phyloP scores from a whole-genome alignment of 2,888 invertebrate species.

The Agriopis leucophaearia region DNA sequence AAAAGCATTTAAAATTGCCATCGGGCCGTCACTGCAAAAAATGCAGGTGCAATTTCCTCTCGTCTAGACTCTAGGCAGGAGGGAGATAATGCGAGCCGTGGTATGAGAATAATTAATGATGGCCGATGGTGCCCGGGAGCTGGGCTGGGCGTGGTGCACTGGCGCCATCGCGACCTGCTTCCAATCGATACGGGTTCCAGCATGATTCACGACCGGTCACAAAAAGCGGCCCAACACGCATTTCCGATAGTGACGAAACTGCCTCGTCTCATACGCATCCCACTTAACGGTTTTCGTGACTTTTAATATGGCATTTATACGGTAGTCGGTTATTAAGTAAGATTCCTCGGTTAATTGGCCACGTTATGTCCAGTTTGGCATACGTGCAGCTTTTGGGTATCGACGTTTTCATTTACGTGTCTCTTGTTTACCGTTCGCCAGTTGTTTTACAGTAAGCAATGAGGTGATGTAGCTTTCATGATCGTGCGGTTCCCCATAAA shows the following conservation, averaged over 20 bases:
- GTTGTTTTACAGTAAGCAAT: conserved; percentile 61
- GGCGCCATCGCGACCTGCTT: conserved; percentile 74
- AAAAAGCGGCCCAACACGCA: conserved; percentile 69
- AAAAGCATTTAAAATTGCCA: conserved; percentile 31
- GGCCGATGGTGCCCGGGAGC: conserved; percentile 68
- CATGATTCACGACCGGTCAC: conserved; percentile 71
- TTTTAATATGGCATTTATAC: conserved; percentile 79
- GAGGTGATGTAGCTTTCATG: conserved; percentile 59
- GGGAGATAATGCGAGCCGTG: conserved; percentile 67
- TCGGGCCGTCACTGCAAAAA: conserved; percentile 42
- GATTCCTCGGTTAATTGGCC: conserved; percentile 76
- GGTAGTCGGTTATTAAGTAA: conserved; percentile 80
- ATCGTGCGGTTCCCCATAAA: conserved; percentile 50
- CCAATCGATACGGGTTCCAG: conserved; percentile 49
- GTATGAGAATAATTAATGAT: conserved; percentile 73
- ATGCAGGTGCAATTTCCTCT: conserved; percentile 63
- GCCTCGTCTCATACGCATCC: conserved; percentile 70
- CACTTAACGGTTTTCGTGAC: conserved; percentile 77
- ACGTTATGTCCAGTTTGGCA: conserved; percentile 66
- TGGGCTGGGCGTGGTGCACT: conserved; percentile 72
- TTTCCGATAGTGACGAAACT: conserved; percentile 76
- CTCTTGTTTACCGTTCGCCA: conserved; percentile 61
- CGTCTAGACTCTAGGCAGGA: conserved; percentile 58
- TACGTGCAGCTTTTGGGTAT: conserved; percentile 64
- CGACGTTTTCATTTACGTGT: conserved; percentile 64